phyloP scores from a whole-genome alignment of 2,888 invertebrate species.

The Phyto melanocephala region DNA sequence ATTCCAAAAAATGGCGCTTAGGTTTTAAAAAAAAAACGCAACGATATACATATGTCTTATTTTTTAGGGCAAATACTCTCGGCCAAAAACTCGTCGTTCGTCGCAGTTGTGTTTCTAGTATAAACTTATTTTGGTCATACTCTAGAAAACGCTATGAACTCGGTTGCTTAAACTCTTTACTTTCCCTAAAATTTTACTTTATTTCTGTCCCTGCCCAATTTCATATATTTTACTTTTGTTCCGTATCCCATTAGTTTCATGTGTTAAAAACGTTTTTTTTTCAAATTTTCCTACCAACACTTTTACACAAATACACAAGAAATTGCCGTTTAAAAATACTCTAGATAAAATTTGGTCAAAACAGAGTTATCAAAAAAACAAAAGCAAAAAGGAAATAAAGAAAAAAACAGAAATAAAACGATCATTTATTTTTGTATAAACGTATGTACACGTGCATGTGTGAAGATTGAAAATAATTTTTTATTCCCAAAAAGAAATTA shows the following conservation, averaged over 20 bases:
- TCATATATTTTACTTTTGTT: conserved; percentile 1
- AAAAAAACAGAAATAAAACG: conserved; percentile 32
- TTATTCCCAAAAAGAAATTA: conserved; percentile 9
- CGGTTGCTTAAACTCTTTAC: too few species aligned
- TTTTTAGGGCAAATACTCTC: too few species aligned
- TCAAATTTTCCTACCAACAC: conserved; percentile 29
- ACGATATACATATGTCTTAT: too few species aligned
- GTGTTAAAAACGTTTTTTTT: background rate
- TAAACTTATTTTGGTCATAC: too few species aligned
- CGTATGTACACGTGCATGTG: background rate
- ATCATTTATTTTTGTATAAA: background rate
- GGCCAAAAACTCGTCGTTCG: too few species aligned
- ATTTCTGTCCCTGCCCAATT: too few species aligned
- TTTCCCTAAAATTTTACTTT: too few species aligned
- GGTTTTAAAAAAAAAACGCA: too few species aligned
- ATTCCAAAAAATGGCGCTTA: too few species aligned
- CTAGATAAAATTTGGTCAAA: conserved; percentile 52
- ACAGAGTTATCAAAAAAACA: conserved; percentile 34
- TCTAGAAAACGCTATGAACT: too few species aligned
- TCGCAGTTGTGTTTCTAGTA: too few species aligned
- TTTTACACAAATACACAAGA: too few species aligned
- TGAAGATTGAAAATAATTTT: background rate
- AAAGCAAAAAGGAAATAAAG: conserved; percentile 4
- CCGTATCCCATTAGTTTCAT: background rate
- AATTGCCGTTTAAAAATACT: conserved; percentile 42